phyloP scores from a whole-genome alignment of 2,797 vertebrate genomes.

The Momotus momota region DNA sequence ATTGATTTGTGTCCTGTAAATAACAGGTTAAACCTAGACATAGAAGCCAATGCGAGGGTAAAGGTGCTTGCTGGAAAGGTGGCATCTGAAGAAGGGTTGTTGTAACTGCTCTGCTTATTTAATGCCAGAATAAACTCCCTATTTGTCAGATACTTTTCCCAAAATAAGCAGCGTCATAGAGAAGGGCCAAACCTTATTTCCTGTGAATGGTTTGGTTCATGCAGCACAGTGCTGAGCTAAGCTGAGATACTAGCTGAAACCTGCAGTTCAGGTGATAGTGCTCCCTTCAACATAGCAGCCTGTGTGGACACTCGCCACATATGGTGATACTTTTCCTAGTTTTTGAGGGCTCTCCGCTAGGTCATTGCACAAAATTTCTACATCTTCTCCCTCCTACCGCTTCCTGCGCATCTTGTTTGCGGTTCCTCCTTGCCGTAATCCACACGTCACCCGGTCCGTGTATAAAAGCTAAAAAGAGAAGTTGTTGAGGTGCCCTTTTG shows the following conservation, averaged over 20 bases:
- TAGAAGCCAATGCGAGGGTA: neutral
- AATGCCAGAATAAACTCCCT: neutral
- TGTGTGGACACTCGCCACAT: neutral
- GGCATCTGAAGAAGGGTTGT: neutral
- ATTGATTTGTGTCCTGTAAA: slow-evolving; percentile 7
- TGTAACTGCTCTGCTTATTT: neutral
- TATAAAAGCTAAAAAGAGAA: neutral
- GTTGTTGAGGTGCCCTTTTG: neutral
- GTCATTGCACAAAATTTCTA: neutral
- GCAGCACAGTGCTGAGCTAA: neutral
- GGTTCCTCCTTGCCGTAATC: neutral
- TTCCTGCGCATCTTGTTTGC: neutral
- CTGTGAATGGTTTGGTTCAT: neutral
- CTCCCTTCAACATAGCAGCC: neutral
- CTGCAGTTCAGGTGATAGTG: neutral
- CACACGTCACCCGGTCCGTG: fast-evolving
- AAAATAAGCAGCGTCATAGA: neutral
- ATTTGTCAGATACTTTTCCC: neutral
- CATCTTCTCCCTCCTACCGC: fast-evolving
- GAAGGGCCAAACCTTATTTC: neutral
- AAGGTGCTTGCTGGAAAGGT: slow-evolving; percentile 1
- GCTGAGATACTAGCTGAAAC: neutral
- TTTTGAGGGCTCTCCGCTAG: neutral
- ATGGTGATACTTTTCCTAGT: neutral
- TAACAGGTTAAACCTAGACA: slow-evolving; percentile 15